Evolutionary conservation across 2,797 vertebrate species (phyloP).

Genomic region (Syngnathus rostellatus): DNA sequence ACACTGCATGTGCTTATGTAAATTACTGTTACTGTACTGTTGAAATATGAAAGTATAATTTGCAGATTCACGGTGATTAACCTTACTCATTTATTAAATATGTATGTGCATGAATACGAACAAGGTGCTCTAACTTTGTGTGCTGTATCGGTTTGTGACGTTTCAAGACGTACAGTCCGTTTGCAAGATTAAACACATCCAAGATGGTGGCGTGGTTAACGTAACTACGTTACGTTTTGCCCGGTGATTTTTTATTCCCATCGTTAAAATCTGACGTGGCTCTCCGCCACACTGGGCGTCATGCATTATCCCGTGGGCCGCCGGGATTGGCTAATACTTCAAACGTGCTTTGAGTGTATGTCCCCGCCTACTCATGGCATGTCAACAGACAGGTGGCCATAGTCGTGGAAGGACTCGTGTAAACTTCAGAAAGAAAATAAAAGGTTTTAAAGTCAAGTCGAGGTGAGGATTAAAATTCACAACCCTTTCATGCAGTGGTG

Average conservation of each 20-base stretch:
- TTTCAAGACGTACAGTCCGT: not conserved
- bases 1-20: not conserved
- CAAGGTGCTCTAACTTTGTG: not conserved
- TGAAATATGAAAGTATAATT: not conserved
- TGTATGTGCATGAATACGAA: no score
- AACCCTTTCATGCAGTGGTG: not conserved
- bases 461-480: not conserved
- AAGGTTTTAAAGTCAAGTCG: not conserved
- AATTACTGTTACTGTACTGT: no score
- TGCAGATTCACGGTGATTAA: not conserved
- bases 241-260: not conserved
- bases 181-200: not conserved
- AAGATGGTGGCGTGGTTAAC: not conserved
- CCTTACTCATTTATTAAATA: no score
- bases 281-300: not conserved
- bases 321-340: conserved; percentile 1
- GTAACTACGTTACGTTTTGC: not conserved
- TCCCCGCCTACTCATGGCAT: not conserved
- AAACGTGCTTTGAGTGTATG: not conserved
- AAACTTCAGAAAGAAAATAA: not conserved
- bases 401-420: not conserved
- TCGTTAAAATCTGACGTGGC: conserved; percentile 10
- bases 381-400: conserved; percentile 10
- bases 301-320: not conserved
- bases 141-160: not conserved